Percentiles rank a stretch among this genome's conserved stretches.
These are phyloP conservation scores for Trissolcus brochymenae DNA, from an alignment of 2,888 invertebrate genomes.

Conservation along the genomic window DNA sequence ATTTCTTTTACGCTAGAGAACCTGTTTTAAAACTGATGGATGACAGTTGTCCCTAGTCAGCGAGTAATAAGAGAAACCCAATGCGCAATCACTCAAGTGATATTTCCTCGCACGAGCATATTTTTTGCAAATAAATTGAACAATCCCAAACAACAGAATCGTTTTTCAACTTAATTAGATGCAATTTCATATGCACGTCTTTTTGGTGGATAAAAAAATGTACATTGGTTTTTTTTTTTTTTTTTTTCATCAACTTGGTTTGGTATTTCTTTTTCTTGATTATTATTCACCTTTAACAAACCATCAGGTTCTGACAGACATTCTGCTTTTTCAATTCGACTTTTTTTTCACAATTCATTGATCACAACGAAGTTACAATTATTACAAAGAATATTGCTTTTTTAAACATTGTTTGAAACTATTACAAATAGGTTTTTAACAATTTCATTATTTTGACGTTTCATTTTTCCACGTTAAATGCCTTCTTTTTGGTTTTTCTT, in stretches of 20 bases:
- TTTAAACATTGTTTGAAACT: no score
- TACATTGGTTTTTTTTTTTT: no score
- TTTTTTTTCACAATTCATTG: no score
- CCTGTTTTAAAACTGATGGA: constrained; percentile 64
- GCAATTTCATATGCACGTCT: not conserved
- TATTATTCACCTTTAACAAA: no score
- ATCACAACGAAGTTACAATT: not conserved
- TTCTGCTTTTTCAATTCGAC: not conserved
- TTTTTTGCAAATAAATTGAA: not conserved
- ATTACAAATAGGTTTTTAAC: no score
- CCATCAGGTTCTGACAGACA: not conserved
- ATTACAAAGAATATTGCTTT: no score
- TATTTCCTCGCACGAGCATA: constrained; percentile 43
- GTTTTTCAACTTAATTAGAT: not conserved
- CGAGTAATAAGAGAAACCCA: constrained; percentile 55
- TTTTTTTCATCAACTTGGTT: no score
- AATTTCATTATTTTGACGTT: not conserved
- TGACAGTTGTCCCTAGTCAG: constrained; percentile 55
- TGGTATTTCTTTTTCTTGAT: no score
- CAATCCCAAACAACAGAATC: not conserved
- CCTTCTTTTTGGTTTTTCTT: not conserved
- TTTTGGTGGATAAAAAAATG: no score
- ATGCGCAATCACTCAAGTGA: constrained; percentile 39
- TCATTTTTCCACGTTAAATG: not conserved
- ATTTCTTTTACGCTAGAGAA: constrained; percentile 60